Evolutionary conservation across 2,113 vertebrate genomes (phyloP).

Genomic region (Opisthocomus hoazin): DNA sequence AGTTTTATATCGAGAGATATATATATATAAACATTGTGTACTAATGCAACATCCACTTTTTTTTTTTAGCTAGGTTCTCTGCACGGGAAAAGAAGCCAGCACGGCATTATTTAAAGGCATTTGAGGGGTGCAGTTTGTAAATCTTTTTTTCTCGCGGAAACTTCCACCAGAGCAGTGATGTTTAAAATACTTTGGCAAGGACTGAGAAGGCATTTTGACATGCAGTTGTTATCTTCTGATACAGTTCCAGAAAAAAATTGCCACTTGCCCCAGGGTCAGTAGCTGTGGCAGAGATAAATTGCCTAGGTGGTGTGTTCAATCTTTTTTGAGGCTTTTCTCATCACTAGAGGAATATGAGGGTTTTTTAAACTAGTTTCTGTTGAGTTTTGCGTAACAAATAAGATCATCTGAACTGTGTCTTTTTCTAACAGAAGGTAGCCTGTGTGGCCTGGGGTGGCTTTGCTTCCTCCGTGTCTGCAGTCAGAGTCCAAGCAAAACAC

Average conservation of each 20-base stretch:
- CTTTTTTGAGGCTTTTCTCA: not conserved
- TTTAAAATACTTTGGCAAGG: too few relatives aligned
- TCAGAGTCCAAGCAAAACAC: not conserved
- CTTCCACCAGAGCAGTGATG: not conserved
- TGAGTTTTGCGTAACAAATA: not conserved
- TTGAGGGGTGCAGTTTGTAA: not conserved
- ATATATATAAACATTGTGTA: not conserved
- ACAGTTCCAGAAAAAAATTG: not conserved
- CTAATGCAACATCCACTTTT: not conserved
- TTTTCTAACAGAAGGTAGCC: not conserved
- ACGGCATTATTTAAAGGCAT: not conserved
- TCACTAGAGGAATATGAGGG: not conserved
- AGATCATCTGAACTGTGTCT: not conserved
- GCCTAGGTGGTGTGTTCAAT: not conserved
- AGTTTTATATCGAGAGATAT: too few relatives aligned
- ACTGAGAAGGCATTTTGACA: too few relatives aligned
- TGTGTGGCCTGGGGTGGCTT: not conserved
- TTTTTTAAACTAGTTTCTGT: not conserved
- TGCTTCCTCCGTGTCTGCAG: not conserved
- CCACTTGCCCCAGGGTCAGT: not conserved
- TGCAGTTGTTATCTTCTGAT: not conserved
- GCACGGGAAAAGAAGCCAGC: not conserved
- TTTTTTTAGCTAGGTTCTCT: not conserved
- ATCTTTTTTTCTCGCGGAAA: not conserved
- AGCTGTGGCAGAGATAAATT: not conserved